Percentiles rank a stretch among this genome's conserved stretches.
These are phyloP conservation scores for Metopolophium dirhodum DNA, from an alignment of 1,140 invertebrate genomes.

Conservation along the genomic window DNA sequence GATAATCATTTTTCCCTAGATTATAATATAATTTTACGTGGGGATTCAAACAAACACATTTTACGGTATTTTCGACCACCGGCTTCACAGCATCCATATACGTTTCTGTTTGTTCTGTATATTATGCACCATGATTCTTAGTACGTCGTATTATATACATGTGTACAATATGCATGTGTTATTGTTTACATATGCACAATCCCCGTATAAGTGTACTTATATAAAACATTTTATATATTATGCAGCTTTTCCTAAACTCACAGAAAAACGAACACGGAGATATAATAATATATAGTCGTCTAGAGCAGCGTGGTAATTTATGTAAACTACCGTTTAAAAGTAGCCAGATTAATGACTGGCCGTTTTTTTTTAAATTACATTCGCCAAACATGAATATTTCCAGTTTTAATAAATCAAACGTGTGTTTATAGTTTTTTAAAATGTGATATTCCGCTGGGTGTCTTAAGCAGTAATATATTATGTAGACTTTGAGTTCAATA, in stretches of 20 bases:
- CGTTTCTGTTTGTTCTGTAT: background rate
- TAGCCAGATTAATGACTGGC: constrained; percentile 19
- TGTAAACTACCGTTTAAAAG: constrained; percentile 40
- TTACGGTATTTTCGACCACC: background rate
- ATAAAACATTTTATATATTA: background rate
- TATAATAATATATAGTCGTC: background rate
- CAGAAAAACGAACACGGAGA: background rate
- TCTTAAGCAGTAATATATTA: background rate
- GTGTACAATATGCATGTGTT: background rate
- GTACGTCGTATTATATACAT: background rate
- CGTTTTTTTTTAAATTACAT: constrained; percentile 28
- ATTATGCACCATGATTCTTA: background rate
- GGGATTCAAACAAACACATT: background rate
- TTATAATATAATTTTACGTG: background rate
- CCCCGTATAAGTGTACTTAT: background rate
- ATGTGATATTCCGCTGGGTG: no score
- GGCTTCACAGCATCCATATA: background rate
- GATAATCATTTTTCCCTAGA: background rate
- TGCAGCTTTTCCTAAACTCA: background rate
- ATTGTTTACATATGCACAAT: background rate
- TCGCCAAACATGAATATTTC: constrained; percentile 23
- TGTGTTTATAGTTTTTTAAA: background rate
- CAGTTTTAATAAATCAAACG: constrained; percentile 35
- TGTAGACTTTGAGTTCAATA: constrained; percentile 10
- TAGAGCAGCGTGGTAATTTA: constrained; percentile 1